A percentile compares a stretch with the other conserved stretches of the same genome.
These are phyloP conservation scores for Cylloceria caligata DNA, from an alignment of 2,888 invertebrate genomes.

Conservation along the genomic window DNA sequence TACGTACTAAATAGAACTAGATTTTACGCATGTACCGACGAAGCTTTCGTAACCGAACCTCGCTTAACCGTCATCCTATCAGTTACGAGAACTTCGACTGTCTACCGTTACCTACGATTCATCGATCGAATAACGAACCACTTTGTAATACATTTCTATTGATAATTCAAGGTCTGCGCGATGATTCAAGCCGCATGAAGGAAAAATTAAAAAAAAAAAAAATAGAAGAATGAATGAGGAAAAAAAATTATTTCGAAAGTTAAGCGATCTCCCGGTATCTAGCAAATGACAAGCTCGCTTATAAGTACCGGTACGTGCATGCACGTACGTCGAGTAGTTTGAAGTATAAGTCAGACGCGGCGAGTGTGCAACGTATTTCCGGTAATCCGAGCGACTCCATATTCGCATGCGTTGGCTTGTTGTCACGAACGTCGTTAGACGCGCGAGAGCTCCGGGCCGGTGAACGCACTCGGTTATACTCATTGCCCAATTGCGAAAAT, in stretches of 20 bases:
- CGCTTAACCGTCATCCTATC: background rate
- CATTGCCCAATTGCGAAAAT: conserved; percentile 64
- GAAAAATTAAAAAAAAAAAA: background rate
- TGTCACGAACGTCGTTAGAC: conserved; percentile 64
- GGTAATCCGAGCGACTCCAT: conserved; percentile 37
- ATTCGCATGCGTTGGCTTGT: conserved; percentile 60
- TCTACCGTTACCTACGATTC: conserved; percentile 63
- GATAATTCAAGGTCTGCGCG: background rate
- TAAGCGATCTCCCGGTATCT: conserved; percentile 14
- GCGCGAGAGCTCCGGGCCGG: conserved; percentile 46
- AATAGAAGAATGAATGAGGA: background rate
- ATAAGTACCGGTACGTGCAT: background rate
- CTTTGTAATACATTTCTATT: conserved; percentile 9
- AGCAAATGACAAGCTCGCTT: conserved; percentile 17
- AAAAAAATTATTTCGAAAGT: conserved; percentile 27
- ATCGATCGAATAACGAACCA: conserved; percentile 63
- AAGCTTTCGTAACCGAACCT: background rate
- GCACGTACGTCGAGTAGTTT: conserved; percentile 16
- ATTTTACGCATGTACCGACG: conserved; percentile 4
- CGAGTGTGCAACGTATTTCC: conserved; percentile 61
- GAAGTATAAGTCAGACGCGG: conserved; percentile 44
- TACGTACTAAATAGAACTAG: conserved; percentile 7
- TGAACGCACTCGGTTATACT: conserved; percentile 46
- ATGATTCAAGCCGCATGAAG: too few species aligned
- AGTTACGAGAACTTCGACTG: conserved; percentile 48